Conservation (phyloP, 2,113 vertebrate species). For the Labeo rohita region DNA sequence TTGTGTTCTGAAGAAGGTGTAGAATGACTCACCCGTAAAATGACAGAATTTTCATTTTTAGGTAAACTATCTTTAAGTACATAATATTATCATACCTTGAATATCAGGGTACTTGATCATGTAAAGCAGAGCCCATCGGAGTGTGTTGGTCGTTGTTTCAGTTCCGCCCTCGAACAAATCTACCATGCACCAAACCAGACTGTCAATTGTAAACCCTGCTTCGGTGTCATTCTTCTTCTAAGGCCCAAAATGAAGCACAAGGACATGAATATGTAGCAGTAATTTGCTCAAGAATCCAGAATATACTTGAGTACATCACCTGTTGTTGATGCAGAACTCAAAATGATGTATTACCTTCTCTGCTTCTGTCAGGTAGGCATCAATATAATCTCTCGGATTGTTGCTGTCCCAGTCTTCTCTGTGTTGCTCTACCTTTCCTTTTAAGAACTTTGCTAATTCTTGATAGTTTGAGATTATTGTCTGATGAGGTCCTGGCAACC, state of each 20-base stretch:
- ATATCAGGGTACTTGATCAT: slow-evolving; percentile 85
- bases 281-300: background rate
- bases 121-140: slow-evolving; percentile 86
- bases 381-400: slow-evolving; percentile 79
- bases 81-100: slow-evolving; percentile 75
- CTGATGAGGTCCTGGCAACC: slow-evolving; percentile 83
- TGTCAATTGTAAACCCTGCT: slow-evolving; percentile 75
- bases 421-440: slow-evolving; percentile 73
- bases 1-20: too few species aligned
- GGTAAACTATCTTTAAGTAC: background rate
- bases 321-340: background rate
- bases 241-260: background rate
- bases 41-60: too few species aligned
- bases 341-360: slow-evolving; percentile 73
- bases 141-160: slow-evolving; percentile 82
- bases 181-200: slow-evolving; percentile 77
- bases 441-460: slow-evolving; percentile 67
- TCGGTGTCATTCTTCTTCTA: slow-evolving; percentile 58
- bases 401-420: slow-evolving; percentile 77
- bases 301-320: background rate
- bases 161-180: slow-evolving; percentile 92
- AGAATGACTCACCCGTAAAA: too few species aligned
- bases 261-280: background rate
- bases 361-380: slow-evolving; percentile 83
- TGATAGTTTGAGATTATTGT: slow-evolving; percentile 67